phyloP scores from a whole-genome alignment of 2,797 vertebrate species.

The Odontamblyopus rebecca region DNA sequence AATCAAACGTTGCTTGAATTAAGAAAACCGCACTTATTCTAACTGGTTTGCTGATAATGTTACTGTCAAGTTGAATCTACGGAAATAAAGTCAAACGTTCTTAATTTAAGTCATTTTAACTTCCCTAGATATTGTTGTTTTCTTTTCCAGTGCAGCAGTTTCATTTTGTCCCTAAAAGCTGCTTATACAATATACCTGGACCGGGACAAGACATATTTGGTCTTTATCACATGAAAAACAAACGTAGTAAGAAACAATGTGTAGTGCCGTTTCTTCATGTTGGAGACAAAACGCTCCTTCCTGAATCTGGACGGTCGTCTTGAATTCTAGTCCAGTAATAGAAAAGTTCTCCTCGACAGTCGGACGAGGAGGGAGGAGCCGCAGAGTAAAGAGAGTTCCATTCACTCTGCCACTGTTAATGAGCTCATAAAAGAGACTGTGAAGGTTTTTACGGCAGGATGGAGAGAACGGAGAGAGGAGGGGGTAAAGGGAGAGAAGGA shows the following conservation, averaged over 20 bases:
- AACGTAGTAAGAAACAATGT: background rate
- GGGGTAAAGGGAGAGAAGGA: background rate
- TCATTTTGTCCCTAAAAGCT: too few relatives aligned
- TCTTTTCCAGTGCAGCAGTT: too few relatives aligned
- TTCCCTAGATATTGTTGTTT: too few relatives aligned
- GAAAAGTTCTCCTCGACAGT: constrained; percentile 31
- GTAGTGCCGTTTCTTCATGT: background rate
- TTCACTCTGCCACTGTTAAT: constrained; percentile 70
- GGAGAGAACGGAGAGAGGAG: constrained; percentile 32
- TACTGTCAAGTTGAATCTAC: too few relatives aligned
- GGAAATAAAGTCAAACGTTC: too few relatives aligned
- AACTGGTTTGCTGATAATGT: too few relatives aligned
- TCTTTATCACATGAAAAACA: too few relatives aligned
- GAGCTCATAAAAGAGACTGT: constrained; percentile 62
- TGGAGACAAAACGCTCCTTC: background rate
- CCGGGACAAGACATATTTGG: too few relatives aligned
- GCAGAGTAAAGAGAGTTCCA: constrained; percentile 49
- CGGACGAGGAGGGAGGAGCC: constrained; percentile 1
- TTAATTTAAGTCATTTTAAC: too few relatives aligned
- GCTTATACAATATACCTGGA: too few relatives aligned
- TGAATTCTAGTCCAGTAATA: background rate
- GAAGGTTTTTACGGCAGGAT: constrained; percentile 54
- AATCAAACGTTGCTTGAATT: too few relatives aligned
- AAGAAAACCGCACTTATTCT: too few relatives aligned
- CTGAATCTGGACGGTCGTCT: background rate